Conservation (phyloP, 2,797 vertebrate genomes). For the Xenentodon cancila region DNA sequence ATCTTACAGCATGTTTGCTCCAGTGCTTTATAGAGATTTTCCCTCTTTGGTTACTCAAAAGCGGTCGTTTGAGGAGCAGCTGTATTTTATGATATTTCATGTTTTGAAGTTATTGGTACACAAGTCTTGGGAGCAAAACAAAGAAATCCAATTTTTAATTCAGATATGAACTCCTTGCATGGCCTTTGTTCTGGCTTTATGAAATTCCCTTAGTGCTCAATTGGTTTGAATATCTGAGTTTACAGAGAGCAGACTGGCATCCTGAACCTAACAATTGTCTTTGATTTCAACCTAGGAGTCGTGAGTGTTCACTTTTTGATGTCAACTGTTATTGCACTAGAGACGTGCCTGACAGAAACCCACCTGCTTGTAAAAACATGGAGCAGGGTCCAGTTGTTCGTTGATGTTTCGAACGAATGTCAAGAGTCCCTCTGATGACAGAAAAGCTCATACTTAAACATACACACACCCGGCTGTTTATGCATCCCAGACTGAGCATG, state of each 20-base stretch:
- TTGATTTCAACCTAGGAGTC: constrained; percentile 55
- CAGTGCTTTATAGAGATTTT: constrained; percentile 45
- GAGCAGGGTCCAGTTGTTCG: neutral
- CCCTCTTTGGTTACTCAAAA: constrained; percentile 52
- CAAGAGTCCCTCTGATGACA: neutral
- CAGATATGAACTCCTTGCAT: constrained; percentile 61
- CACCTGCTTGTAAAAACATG: constrained; percentile 19
- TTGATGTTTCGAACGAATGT: constrained; percentile 3
- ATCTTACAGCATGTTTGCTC: constrained; percentile 55
- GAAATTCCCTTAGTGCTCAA: constrained; percentile 63
- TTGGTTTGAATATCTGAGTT: constrained; percentile 62
- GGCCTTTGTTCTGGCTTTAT: constrained; percentile 67
- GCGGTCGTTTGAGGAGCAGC: constrained; percentile 56
- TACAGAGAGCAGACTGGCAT: constrained; percentile 51
- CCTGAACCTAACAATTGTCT: constrained; percentile 60
- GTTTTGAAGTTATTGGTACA: constrained; percentile 75
- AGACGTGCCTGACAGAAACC: constrained; percentile 27
- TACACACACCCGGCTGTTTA: neutral
- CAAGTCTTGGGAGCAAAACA: constrained; percentile 73
- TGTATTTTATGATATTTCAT: constrained; percentile 65
- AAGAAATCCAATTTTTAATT: constrained; percentile 74
- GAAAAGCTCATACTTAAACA: neutral
- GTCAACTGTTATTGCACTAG: constrained; percentile 33
- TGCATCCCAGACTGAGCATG: constrained; percentile 2
- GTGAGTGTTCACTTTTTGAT: constrained; percentile 45